Base-by-base conservation (phyloP, 2,888 invertebrate species). In the Aspidiotus rigidus region DNA sequence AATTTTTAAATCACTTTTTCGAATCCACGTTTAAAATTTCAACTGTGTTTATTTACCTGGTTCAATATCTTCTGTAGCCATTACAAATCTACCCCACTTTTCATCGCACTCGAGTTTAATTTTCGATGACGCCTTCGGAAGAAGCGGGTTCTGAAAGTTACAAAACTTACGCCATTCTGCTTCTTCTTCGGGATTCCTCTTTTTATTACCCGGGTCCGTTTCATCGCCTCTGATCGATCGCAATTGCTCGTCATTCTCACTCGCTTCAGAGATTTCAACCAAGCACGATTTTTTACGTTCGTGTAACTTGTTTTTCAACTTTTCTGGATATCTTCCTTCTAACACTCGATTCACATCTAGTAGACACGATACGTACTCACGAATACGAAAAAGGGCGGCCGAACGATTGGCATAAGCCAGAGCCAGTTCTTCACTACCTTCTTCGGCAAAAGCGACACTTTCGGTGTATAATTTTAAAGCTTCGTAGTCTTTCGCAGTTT, bases 381-480 rank as follows among this genome's bases (percentile, higher is more conserved):
- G 80, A 75, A 86, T 76, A 73, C 83, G 80, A 74, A 84, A 80
- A 57, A 85, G 79, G 7, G 84, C 83, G 17, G 87, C 87, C 7
- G 88, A 87, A 76, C 88, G 80, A 74, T 88, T 88, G 0, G 85
- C 86, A 66, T 86, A 77, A 0, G 86, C 86, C 57, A 86, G 75
- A 0, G 84, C 79, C 73, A 84, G 84, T 77, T 84, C 83, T 11
- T 81, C 77, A 56, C 82, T 81, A 44, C 80, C 77, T 28, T 80
- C 79, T n/a, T 79, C 77, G 2, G 87, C 85, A 75, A 80, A 83
- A 69, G 82, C 75, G 10, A 87, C 81, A 77, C 86, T 85, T 74
- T 83, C 82, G 0, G 84, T 83, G 74, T 87, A 88, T 57, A 79
- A 81, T 62, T 79, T 76, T 64, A 85, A 79, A 74, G 85, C 84